Conservation (phyloP, 2,888 invertebrate species). For the Dilophus febrilis region DNA sequence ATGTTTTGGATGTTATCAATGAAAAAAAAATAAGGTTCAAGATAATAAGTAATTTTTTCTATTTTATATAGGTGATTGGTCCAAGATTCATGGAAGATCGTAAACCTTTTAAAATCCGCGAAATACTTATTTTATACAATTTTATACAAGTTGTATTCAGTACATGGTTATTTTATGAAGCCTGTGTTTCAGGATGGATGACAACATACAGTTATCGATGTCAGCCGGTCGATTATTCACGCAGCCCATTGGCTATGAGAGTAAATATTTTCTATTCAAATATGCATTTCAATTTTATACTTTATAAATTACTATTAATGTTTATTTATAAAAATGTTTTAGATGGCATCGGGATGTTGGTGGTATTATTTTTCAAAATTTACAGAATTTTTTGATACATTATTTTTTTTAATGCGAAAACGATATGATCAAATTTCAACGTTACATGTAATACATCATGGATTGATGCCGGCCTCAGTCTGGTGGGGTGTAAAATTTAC, state of each 20-base stretch:
- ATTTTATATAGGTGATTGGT: constrained; percentile 41
- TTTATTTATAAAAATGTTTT: constrained; percentile 14
- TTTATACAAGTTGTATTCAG: constrained; percentile 49
- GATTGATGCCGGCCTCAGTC: constrained; percentile 86
- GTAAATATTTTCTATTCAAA: too few species aligned
- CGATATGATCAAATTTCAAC: constrained; percentile 82
- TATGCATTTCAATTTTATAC: constrained; percentile 3
- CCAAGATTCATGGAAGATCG: constrained; percentile 74
- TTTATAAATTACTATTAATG: too few species aligned
- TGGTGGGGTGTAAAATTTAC: constrained; percentile 85
- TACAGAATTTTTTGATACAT: constrained; percentile 83
- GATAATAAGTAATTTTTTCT: constrained; percentile 2
- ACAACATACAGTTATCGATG: constrained; percentile 55
- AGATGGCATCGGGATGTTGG: constrained; percentile 79
- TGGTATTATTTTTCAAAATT: constrained; percentile 92
- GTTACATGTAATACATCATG: constrained; percentile 88
- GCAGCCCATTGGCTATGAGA: constrained; percentile 45
- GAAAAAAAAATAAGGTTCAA: not conserved
- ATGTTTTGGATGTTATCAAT: too few species aligned
- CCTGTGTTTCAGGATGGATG: constrained; percentile 47
- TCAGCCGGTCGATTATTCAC: constrained; percentile 66
- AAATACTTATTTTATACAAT: constrained; percentile 66
- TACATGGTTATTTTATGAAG: constrained; percentile 34
- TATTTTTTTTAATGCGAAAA: constrained; percentile 88
- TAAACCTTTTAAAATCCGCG: constrained; percentile 61